phyloP scores from a whole-genome alignment of 2,888 invertebrate genomes.

The Lapara coniferarum region DNA sequence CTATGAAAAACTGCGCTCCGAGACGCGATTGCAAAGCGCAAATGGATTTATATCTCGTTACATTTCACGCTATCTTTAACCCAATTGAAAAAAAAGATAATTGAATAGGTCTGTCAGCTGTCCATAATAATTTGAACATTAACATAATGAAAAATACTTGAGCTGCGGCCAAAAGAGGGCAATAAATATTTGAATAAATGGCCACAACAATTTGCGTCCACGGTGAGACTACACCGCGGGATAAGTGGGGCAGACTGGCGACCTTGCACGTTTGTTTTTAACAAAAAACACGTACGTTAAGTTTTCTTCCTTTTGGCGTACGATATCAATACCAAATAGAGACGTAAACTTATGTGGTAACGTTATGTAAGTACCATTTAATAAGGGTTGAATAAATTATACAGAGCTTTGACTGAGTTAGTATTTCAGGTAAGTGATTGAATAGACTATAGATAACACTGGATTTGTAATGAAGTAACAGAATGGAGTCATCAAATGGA shows the following conservation, averaged over 20 bases:
- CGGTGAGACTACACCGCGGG: constrained; percentile 32
- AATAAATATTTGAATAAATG: constrained; percentile 52
- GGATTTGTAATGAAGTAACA: no score
- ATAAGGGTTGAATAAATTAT: no score
- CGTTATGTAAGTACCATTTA: neutral
- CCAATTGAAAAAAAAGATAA: constrained; percentile 36
- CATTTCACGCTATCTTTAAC: constrained; percentile 34
- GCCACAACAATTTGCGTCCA: constrained; percentile 55
- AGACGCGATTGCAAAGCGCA: constrained; percentile 24
- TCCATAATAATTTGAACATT: constrained; percentile 48
- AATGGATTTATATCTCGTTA: constrained; percentile 35
- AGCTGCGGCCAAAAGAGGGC: constrained; percentile 59
- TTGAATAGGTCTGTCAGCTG: constrained; percentile 45
- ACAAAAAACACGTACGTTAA: constrained; percentile 11
- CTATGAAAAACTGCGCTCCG: neutral
- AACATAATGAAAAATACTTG: constrained; percentile 66
- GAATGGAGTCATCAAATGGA: no score
- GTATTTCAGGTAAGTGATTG: no score
- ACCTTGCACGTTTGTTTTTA: constrained; percentile 17
- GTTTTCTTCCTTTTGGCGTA: neutral
- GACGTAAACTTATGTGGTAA: neutral
- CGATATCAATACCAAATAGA: neutral
- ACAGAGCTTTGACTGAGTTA: no score
- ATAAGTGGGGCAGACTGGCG: constrained; percentile 2
- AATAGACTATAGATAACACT: no score